Conservation (phyloP, 2,797 vertebrate genomes). For the Pempheris klunzingeri region DNA sequence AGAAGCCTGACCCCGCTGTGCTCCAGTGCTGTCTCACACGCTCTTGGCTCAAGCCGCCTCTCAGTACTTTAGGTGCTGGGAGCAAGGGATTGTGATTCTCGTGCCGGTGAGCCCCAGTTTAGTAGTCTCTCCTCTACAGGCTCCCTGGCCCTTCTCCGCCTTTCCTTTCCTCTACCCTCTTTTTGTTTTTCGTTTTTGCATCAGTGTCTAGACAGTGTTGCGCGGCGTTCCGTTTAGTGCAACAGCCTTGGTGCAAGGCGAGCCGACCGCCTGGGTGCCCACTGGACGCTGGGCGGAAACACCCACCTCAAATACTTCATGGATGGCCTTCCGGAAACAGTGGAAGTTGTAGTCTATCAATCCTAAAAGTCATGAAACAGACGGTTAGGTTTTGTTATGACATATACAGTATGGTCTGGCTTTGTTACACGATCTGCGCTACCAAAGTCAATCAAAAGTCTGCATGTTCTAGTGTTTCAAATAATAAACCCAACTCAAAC, state of each 20-base stretch:
- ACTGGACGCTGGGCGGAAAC: conserved; percentile 88
- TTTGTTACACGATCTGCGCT: neutral
- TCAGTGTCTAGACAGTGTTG: conserved; percentile 90
- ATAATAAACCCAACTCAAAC: neutral
- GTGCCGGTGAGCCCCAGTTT: conserved; percentile 53
- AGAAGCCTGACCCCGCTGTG: conserved; percentile 47
- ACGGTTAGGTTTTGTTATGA: neutral
- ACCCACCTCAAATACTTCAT: conserved; percentile 98
- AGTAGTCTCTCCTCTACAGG: conserved; percentile 73
- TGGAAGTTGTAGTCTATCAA: conserved; percentile 99
- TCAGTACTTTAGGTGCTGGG: conserved; percentile 62
- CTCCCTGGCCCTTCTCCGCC: conserved; percentile 58
- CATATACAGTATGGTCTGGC: too few species aligned
- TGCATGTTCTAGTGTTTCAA: too few species aligned
- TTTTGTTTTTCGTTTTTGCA: conserved; percentile 45
- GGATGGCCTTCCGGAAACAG: conserved; percentile 99
- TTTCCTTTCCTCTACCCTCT: conserved; percentile 50
- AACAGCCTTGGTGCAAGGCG: conserved; percentile 92
- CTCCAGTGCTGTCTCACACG: conserved; percentile 51
- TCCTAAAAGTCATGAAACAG: conserved; percentile 80
- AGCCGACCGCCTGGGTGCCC: conserved; percentile 87
- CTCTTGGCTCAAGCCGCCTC: conserved; percentile 45
- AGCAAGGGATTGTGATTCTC: conserved; percentile 66
- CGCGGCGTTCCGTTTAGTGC: conserved; percentile 96
- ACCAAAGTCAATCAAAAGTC: neutral